A percentile compares a stretch with the other conserved stretches of the same genome.
phyloP scores from a whole-genome alignment of 2,797 vertebrate species.

The Caiman crocodilus region DNA sequence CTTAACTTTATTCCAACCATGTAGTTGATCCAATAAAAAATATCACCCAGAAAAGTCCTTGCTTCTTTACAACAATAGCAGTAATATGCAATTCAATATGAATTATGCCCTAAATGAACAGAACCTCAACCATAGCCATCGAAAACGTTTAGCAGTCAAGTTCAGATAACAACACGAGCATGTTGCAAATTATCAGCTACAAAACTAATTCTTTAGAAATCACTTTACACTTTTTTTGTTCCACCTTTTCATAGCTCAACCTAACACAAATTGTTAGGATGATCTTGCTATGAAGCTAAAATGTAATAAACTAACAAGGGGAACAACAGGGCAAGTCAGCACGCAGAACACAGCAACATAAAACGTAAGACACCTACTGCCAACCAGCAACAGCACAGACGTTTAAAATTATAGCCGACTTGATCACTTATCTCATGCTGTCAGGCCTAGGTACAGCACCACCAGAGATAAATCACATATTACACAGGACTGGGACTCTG shows the following conservation, averaged over 20 bases:
- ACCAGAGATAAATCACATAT: background rate
- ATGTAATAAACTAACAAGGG: background rate
- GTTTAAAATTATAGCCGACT: background rate
- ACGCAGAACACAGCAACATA: background rate
- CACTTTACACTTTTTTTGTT: background rate
- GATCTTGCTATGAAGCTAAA: background rate
- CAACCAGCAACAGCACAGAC: background rate
- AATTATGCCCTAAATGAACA: background rate
- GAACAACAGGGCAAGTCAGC: background rate
- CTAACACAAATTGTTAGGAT: background rate
- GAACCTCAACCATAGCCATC: background rate
- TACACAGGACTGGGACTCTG: background rate
- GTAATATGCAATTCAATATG: no score
- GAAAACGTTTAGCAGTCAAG: background rate
- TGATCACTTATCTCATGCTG: background rate
- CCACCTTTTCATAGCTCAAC: background rate
- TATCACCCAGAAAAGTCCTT: no score
- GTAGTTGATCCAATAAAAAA: no score
- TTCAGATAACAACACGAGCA: background rate
- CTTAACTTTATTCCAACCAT: no score
- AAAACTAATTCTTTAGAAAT: background rate
- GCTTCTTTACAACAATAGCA: no score
- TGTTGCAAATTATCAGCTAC: background rate
- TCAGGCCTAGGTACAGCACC: background rate
- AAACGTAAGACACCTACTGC: background rate